phyloP scores from a whole-genome alignment of 2,113 vertebrate genomes.

The Stegostoma tigrinum region DNA sequence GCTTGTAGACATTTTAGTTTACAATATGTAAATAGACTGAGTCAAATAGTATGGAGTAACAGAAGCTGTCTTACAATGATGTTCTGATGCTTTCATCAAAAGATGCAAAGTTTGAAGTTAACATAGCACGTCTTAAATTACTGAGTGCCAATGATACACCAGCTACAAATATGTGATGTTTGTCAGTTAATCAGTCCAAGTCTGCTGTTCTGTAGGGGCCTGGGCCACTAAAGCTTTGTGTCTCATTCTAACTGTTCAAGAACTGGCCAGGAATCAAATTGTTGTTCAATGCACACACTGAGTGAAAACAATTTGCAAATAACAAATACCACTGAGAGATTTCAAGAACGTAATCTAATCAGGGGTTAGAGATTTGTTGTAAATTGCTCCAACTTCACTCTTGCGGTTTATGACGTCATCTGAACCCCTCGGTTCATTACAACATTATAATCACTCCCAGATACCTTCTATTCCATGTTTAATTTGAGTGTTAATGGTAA shows the following conservation, averaged over 20 bases:
- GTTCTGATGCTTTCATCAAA: not conserved
- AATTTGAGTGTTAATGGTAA: constrained; percentile 32
- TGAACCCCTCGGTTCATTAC: constrained; percentile 3
- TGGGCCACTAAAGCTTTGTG: not conserved
- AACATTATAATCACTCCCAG: constrained; percentile 14
- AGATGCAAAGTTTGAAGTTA: not conserved
- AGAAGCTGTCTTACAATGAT: not conserved
- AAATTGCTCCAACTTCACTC: constrained; percentile 22
- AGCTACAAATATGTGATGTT: not conserved
- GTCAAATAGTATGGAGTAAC: not conserved
- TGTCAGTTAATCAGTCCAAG: not conserved
- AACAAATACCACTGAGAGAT: not conserved
- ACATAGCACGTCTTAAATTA: not conserved
- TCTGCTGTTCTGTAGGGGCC: not conserved
- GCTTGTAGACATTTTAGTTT: not conserved
- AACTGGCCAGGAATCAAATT: not conserved
- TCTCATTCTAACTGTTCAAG: not conserved
- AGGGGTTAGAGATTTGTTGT: not conserved
- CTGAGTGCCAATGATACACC: not conserved
- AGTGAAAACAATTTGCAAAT: not conserved
- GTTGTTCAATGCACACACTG: not conserved
- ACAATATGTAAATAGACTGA: not conserved
- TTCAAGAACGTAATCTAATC: not conserved
- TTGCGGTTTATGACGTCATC: constrained; percentile 18
- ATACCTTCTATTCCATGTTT: constrained; percentile 23